A percentile compares a stretch with the other conserved stretches of the same genome.
phyloP scores from a whole-genome alignment of 2,113 vertebrate genomes.

The Sclerurus mexicanus region DNA sequence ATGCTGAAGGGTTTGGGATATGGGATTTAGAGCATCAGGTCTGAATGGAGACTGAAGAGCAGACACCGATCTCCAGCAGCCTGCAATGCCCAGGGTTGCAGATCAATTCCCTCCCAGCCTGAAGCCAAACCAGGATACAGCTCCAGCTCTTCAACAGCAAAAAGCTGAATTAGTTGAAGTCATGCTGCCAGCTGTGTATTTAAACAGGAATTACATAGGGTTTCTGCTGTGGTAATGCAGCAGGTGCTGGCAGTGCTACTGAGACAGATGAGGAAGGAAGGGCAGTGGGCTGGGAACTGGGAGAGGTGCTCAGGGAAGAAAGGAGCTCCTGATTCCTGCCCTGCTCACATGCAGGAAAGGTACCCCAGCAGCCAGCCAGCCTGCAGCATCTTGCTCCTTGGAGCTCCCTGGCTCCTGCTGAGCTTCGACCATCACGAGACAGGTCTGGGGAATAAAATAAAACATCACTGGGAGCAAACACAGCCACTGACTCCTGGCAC shows the following conservation, averaged over 20 bases:
- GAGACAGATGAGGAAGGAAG: not conserved
- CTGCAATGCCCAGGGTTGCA: not conserved
- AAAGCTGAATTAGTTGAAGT: constrained; percentile 13
- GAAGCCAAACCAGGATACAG: not conserved
- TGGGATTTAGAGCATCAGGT: not conserved
- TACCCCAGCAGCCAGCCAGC: not conserved
- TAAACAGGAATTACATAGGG: not conserved
- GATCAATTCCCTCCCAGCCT: not conserved
- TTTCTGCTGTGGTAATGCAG: not conserved
- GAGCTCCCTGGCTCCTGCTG: not conserved
- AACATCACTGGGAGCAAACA: fast-evolving
- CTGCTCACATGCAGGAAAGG: not conserved
- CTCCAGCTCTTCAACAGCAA: not conserved
- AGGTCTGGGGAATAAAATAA: not conserved
- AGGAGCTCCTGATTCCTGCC: not conserved
- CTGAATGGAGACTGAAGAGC: not conserved
- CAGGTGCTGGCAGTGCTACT: not conserved
- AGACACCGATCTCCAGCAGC: not conserved
- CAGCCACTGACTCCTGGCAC: not conserved
- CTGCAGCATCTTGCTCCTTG: not conserved
- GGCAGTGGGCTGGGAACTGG: not conserved
- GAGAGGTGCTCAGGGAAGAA: not conserved
- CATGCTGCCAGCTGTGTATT: not conserved
- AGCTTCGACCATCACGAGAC: not conserved
- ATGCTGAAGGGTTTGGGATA: not conserved